Base-by-base conservation (phyloP, 2,113 vertebrate species). In the Alouatta palliata region DNA sequence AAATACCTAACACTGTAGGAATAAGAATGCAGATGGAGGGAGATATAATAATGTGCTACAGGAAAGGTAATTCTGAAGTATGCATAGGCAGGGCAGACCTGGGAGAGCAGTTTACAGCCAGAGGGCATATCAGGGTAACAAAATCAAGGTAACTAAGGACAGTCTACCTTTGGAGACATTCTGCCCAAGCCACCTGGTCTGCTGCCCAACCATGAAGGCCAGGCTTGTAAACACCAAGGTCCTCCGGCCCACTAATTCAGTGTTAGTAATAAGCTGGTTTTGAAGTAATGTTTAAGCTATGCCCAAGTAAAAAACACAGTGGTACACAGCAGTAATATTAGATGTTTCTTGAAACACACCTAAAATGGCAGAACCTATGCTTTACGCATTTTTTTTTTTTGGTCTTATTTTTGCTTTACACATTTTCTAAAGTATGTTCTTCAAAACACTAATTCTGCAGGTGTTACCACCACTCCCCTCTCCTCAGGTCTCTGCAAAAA, bases 381-480 rank as follows among this genome's bases (percentile, higher is more conserved):
- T 87, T 91, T 87, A 64, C 27, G 30, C 12, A 32, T 81, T 89
- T 96, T 95, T 52, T 52, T 52, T 52, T 52, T 52, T 52, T 52
- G 52, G 52, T 52, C 52, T 52, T 17, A 17, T 17, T 52, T 52
- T 19, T 68, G 10, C 32, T 87, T 91, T 87, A 64, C 27, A 64
- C 12, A 64, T 85, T 89, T 97, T 95, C 75, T 96, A 68, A 40
- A 83, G 85, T 54, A 85, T 81, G 30, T 94, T 97, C 71, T 96
- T 87, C 49, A 92, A 94, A 87, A 93, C 27, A 70, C 49, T 84
- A 80, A 14, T 70, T 84, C 37, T 49, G 40, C 4, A 87, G 23
- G 32, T 83, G 25, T 82, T 77, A 85, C 14, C 14, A 85, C 14
- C 14, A 58, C 32, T 75, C 64, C 2, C 35, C 52, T 47, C 10